phyloP scores from a whole-genome alignment of 2,113 vertebrate species.

The Maylandia zebra region DNA sequence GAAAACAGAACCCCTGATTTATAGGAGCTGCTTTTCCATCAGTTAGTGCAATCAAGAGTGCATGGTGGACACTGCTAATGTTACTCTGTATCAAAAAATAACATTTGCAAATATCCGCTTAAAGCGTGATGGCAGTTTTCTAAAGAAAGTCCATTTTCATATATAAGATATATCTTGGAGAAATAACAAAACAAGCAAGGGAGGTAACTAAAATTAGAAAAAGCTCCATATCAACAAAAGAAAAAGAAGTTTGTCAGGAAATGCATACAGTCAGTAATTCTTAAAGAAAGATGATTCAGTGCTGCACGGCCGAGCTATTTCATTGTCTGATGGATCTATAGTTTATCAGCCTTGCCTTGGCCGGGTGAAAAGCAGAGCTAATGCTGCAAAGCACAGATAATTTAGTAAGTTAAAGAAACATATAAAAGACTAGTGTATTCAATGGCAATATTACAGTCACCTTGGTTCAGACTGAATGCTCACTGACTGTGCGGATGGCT shows the following conservation, averaged over 20 bases:
- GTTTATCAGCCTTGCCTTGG: slow-evolving; percentile 34
- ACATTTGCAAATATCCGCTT: neutral
- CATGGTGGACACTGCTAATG: neutral
- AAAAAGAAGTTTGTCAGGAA: neutral
- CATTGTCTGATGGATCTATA: slow-evolving; percentile 32
- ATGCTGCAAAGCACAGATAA: slow-evolving; percentile 43
- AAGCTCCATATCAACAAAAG: neutral
- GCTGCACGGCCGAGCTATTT: slow-evolving; percentile 25
- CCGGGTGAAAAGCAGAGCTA: slow-evolving; percentile 23
- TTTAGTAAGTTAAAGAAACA: slow-evolving; percentile 11
- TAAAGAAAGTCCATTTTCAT: neutral
- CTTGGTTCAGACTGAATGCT: slow-evolving; percentile 16
- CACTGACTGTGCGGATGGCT: neutral
- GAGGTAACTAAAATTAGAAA: neutral
- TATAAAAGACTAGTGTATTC: slow-evolving; percentile 2
- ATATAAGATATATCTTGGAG: neutral
- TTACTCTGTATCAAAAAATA: neutral
- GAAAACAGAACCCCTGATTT: neutral
- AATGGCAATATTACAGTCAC: slow-evolving; percentile 34
- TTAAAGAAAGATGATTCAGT: neutral
- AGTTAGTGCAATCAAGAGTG: neutral
- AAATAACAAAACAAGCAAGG: neutral
- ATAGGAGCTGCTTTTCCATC: neutral
- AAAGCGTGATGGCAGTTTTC: neutral
- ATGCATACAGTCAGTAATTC: neutral